Conservation (phyloP, 2,888 invertebrate genomes). For the Liposcelis brunnea region DNA sequence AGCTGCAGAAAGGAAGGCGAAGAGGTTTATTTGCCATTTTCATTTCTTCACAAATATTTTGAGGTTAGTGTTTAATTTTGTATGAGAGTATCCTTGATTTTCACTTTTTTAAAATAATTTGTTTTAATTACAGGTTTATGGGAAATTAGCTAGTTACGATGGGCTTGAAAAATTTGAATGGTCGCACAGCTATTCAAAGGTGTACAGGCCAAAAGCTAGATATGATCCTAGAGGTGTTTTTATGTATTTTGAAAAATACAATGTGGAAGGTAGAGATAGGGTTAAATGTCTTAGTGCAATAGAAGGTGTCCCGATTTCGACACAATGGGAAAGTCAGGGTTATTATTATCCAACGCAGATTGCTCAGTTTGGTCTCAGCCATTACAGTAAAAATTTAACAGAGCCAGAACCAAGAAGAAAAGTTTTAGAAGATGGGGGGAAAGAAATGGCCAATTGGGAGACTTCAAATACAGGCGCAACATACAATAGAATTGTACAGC, state of each 20-base stretch:
- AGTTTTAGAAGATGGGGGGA: slow-evolving; percentile 59
- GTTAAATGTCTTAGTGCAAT: slow-evolving; percentile 91
- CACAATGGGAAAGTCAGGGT: slow-evolving; percentile 89
- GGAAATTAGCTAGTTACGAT: slow-evolving; percentile 56
- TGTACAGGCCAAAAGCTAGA: slow-evolving; percentile 71
- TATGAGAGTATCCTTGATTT: background rate
- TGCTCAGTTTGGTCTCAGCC: slow-evolving; percentile 92
- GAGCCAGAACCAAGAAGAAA: slow-evolving; percentile 57
- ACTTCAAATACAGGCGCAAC: slow-evolving; percentile 33
- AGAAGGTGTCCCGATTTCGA: slow-evolving; percentile 90
- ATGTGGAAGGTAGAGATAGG: slow-evolving; percentile 87
- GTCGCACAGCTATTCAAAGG: slow-evolving; percentile 86
- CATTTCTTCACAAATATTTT: slow-evolving; percentile 83
- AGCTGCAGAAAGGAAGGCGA: slow-evolving; percentile 63
- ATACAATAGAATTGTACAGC: slow-evolving; percentile 11
- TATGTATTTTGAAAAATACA: slow-evolving; percentile 95
- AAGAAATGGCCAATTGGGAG: slow-evolving; percentile 48
- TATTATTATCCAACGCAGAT: slow-evolving; percentile 98
- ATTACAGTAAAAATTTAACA: slow-evolving; percentile 87
- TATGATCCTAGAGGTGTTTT: slow-evolving; percentile 85
- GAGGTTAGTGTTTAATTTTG: slow-evolving; percentile 39
- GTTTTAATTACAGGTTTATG: slow-evolving; percentile 46
- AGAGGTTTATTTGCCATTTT: slow-evolving; percentile 83
- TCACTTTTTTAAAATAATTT: no score
- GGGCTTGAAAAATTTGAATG: slow-evolving; percentile 77